A percentile compares a stretch with the other conserved stretches of the same genome.
phyloP scores from a whole-genome alignment of 2,113 vertebrate genomes.

The Thamnophis sirtalis region DNA sequence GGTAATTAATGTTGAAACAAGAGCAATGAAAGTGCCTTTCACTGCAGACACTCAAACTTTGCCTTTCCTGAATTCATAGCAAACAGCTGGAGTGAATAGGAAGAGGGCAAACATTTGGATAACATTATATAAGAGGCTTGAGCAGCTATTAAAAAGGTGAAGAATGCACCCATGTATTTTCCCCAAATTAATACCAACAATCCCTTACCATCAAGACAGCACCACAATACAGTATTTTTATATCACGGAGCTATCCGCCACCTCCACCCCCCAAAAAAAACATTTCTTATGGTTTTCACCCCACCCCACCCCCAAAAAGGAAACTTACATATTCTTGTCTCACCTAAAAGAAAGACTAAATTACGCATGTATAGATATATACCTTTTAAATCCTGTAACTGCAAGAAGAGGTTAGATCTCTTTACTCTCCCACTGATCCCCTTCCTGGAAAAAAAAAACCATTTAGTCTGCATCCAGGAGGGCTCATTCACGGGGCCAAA shows the following conservation, averaged over 20 bases:
- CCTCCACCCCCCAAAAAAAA: background rate
- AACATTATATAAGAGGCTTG: background rate
- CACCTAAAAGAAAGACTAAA: background rate
- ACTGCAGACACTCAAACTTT: background rate
- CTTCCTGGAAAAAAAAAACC: background rate
- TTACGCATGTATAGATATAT: background rate
- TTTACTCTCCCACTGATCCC: background rate
- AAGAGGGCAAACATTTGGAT: background rate
- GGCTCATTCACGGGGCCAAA: background rate
- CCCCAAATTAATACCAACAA: background rate
- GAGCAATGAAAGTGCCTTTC: background rate
- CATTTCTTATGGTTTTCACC: background rate
- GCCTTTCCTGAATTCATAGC: background rate
- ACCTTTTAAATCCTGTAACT: slow-evolving; percentile 11
- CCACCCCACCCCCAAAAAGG: background rate
- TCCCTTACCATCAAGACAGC: background rate
- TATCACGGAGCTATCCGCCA: background rate
- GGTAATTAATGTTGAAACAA: background rate
- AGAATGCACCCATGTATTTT: background rate
- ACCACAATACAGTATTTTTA: background rate
- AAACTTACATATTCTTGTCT: background rate
- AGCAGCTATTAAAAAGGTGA: background rate
- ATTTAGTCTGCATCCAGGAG: background rate
- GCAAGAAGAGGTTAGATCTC: background rate
- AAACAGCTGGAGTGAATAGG: background rate